Percentiles rank a stretch among this genome's conserved stretches.
These are phyloP conservation scores for Notiomystis cincta DNA, from an alignment of 2,113 vertebrate genomes.

Conservation along the genomic window DNA sequence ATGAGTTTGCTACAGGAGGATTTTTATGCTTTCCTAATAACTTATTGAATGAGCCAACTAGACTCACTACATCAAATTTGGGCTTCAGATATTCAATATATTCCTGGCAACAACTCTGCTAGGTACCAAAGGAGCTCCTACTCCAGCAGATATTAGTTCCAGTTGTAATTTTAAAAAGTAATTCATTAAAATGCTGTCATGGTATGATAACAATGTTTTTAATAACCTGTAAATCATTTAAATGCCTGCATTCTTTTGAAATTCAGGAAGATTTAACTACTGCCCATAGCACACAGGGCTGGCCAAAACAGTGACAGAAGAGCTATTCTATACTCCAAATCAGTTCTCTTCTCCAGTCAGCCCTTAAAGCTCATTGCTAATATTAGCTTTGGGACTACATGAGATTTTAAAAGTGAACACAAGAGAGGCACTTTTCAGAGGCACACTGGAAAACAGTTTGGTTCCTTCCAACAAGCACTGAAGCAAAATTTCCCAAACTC, in stretches of 20 bases:
- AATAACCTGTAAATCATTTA: neutral
- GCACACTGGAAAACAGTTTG: neutral
- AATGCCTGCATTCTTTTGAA: neutral
- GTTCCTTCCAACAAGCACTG: neutral
- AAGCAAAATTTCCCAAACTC: neutral
- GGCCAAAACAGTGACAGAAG: neutral
- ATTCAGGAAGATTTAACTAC: neutral
- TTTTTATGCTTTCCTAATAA: neutral
- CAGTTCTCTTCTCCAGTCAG: neutral
- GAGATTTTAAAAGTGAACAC: neutral
- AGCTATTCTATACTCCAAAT: neutral
- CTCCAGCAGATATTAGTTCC: conserved; percentile 8
- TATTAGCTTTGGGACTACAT: neutral
- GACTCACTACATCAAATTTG: neutral
- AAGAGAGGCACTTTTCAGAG: neutral
- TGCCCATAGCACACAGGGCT: neutral
- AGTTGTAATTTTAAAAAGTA: neutral
- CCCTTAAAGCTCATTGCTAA: neutral
- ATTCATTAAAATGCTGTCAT: conserved; percentile 7
- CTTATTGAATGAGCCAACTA: neutral
- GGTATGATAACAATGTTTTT: neutral
- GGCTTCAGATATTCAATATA: conserved; percentile 18
- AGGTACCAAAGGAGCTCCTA: neutral
- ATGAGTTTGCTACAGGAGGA: neutral
- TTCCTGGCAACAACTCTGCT: conserved; percentile 20